Evolutionary conservation across 2,797 vertebrate genomes (phyloP), one percentile per base, ranked within the genome.

Genomic region (Acanthornis magna): DNA sequence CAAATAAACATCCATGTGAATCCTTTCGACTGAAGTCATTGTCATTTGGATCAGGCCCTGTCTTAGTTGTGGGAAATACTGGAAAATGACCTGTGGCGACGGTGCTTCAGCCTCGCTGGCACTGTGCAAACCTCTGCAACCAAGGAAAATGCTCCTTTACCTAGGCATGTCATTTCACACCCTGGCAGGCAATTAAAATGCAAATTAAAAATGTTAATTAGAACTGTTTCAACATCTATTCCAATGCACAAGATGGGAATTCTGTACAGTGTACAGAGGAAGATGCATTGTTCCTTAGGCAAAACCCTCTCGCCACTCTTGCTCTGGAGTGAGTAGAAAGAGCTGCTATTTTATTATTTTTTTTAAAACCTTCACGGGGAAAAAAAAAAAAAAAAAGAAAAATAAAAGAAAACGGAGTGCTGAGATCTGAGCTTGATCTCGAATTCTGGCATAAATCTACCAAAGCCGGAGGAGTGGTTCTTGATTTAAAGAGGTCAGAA

Each of bases 141-240:
- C 4, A 23, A 83, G 60, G 32, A 85, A 80, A 96, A 65, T 0
- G 5, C 50, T 96, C 76, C 78, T 87, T 85, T 90, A 89, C 60
- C 68, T 91, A 94, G 91, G 79, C 89, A 67, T 84, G 93, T 83
- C 78, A 88, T 91, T 96, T 92, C 93, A 96, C 91, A 96, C 89
- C 63, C 68, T 26, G 73, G 90, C 95, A 97, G 91, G 90, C 96
- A 97, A 97, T 97, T 97, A 97, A 97, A 97, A 97, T 97, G 97
- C 96, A 97, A 97, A 97, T 97, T 96, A 91, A 96, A 96, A 96
- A 97, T 95, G 95, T 95, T 97, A 97, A 97, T 97, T 95, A 97
- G 95, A 93, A 91, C 89, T 85, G 96, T 96, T 97, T 95, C 93
- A 86, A 82, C 93, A 80, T 96, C 93, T 95, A 95, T 95, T 96